Evolutionary conservation across 1,140 invertebrate genomes (phyloP), one percentile per base, ranked within the genome.

Genomic region (Drosophila mauritiana): DNA sequence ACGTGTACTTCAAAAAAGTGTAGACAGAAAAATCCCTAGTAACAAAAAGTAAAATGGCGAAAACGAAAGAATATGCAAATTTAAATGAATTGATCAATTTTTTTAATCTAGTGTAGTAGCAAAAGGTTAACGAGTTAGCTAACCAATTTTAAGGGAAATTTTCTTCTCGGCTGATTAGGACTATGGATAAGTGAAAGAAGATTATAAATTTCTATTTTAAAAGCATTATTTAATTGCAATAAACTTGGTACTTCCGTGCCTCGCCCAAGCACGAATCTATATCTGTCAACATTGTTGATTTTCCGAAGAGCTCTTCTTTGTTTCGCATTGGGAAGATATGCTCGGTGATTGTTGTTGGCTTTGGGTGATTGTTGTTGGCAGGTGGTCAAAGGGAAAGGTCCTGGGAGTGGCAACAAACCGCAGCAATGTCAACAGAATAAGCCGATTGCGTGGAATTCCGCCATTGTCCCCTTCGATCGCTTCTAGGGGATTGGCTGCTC

Each of bases 361-460:
- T 42, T 27, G 20, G 53, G 31, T 10, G 31, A 10, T 2, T 37
- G 54, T 20, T 53, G 57, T 61, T 20, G 64, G 37, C 17, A 36
- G 15, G 39, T 43, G 49, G 34, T 15, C n/a, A 27, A 4, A 2
- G 25, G 8, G n/a, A n/a, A 8, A 37, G 27, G 22, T 17, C 31
- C 31, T 36, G 56, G 62, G 62, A 61, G 61, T 68, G 73, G 58
- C 80, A 78, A 63, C 82, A 82, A 78, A 80, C 84, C 84, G 73
- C 83, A 88, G 69, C 79, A 73, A 83, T 82, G 75, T 63, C 72
- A 77, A 63, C 59, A 52, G 40, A 73, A 74, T 88, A 88, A 88
- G 84, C 84, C 80, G 84, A 89, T 89, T 89, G 85, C 73, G 73
- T 89, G 84, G 84, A 83, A 89, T 89, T 89, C 84, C 34, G 45